Conservation (phyloP, 2,113 vertebrate species). For the Zootoca vivipara region DNA sequence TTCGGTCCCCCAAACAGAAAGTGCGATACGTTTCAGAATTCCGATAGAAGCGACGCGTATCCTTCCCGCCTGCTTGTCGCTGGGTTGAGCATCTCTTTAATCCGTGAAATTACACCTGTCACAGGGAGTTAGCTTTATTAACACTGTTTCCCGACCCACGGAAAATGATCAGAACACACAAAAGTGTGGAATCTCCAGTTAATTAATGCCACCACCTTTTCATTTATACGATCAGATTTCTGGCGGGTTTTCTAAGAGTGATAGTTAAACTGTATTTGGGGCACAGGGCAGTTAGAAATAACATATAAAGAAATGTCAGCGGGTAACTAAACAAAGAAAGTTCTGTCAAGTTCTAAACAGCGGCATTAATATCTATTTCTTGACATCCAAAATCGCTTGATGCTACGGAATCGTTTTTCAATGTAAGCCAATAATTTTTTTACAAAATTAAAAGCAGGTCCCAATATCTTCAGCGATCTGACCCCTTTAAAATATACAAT, state of each 20-base stretch:
- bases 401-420: too few species aligned
- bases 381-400: background rate
- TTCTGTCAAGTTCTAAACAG: constrained; percentile 6
- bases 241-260: constrained; percentile 64
- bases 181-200: constrained; percentile 74
- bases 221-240: constrained; percentile 59
- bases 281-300: background rate
- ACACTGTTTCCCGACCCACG: constrained; percentile 75
- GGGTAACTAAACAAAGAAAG: constrained; percentile 14
- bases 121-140: constrained; percentile 83
- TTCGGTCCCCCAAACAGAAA: constrained; percentile 40
- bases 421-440: too few species aligned
- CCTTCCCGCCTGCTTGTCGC: constrained; percentile 15
- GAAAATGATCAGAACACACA: constrained; percentile 73
- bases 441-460: too few species aligned
- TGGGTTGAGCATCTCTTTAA: constrained; percentile 70
- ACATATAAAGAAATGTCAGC: constrained; percentile 19
- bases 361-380: constrained; percentile 4
- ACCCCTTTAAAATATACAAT: too few species aligned
- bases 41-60: background rate
- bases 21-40: constrained; percentile 47
- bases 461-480: too few species aligned
- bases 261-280: constrained; percentile 67
- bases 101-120: constrained; percentile 88
- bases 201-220: constrained; percentile 77